These are phyloP conservation scores for Agrenia bidenticulata DNA, from an alignment of 2,888 invertebrate genomes.

Conservation along the genomic window DNA sequence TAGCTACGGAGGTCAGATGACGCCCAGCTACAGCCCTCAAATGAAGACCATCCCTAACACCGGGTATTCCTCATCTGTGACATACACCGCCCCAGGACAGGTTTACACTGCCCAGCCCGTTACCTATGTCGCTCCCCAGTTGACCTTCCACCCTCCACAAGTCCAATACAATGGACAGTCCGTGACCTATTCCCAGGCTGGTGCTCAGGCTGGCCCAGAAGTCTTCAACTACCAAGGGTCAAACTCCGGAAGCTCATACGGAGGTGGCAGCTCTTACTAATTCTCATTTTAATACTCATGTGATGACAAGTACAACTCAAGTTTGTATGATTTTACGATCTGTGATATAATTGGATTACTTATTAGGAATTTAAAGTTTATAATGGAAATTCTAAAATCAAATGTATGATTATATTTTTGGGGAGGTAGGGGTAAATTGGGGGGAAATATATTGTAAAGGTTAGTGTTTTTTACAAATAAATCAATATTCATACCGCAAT, in stretches of 20 bases:
- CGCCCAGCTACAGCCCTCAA: not conserved
- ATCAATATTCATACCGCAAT: too few species aligned
- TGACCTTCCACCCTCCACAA: slow-evolving; percentile 26
- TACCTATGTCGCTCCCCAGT: slow-evolving; percentile 28
- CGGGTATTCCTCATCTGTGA: not conserved
- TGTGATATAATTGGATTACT: too few species aligned
- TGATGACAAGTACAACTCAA: too few species aligned
- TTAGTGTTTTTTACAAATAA: too few species aligned
- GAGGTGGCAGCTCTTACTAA: not conserved
- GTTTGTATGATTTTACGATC: too few species aligned
- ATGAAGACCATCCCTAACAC: slow-evolving; percentile 23
- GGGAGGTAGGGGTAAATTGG: too few species aligned
- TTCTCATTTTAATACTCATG: too few species aligned
- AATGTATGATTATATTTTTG: too few species aligned
- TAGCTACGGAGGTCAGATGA: slow-evolving; percentile 13
- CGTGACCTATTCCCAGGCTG: slow-evolving; percentile 23
- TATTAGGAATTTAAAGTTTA: too few species aligned
- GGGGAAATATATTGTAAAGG: too few species aligned
- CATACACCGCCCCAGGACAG: slow-evolving; percentile 33
- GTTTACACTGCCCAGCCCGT: slow-evolving; percentile 26
- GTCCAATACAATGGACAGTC: slow-evolving; percentile 33
- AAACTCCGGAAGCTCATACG: not conserved
- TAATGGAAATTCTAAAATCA: too few species aligned
- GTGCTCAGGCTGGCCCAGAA: slow-evolving; percentile 11
- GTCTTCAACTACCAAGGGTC: slow-evolving; percentile 16